Base-by-base conservation (phyloP, 2,797 vertebrate species). In the Xyrichtys novacula region DNA sequence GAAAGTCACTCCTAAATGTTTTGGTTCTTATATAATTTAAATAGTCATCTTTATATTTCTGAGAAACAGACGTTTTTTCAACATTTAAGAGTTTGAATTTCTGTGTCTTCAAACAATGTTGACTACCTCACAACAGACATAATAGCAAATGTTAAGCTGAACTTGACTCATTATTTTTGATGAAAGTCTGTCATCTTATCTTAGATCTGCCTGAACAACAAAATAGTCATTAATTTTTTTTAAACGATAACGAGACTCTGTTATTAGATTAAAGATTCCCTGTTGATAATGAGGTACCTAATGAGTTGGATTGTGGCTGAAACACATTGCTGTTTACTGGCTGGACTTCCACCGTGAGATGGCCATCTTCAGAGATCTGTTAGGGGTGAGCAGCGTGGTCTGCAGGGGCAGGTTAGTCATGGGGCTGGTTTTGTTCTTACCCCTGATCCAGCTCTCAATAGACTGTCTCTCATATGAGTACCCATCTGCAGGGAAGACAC, bases 381-480 rank as follows among this genome's bases (percentile, higher is more conserved):
- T 96, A 22, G 96, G 94, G 29, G 89, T 96, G 25, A 97, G 92
- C 14, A 91, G 22, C 0, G 91, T 77, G 17, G 94, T 96, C 69
- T 76, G 80, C 5, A 97, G 93, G 44, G 92, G 90, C 65, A 97
- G 91, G 67, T 97, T 98, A 0, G 95, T 97, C 97, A 98, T 96
- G 44, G 97, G 95, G 71, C 96, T 98, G 9, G 93, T 95, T 31
- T 88, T 94, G 70, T 94, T 95, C 75, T 94, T 93, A 9, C 69
- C 93, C 76, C 76, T 90, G 78, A 98, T 89, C 97, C 96, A 97
- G 7, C 84, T 94, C 86, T 97, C 95, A 9, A 97, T 95, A 16
- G 95, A 95, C 54, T 93, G 93, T 36, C 93, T 92, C 88, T 98
- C 96, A 20, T 96, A 98, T 23, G 96, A 98, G 74, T 94, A 97